Conservation (phyloP, 92 coral and sea anemone genomes). For the Pocillopora grandis region DNA sequence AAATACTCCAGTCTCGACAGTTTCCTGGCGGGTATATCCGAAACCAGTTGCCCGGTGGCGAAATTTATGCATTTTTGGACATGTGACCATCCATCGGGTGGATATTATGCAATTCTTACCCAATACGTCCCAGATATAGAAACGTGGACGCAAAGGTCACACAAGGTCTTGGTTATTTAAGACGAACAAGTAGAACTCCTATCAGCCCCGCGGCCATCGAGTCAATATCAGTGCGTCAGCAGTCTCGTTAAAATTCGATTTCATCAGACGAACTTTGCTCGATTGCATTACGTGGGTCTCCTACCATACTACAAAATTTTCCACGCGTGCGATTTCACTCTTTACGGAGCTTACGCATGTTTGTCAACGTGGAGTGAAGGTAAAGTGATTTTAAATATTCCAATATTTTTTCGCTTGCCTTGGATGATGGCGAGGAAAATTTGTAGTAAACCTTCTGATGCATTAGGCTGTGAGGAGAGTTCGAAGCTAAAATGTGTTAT, state of each 20-base stretch:
- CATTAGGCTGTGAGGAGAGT: not conserved
- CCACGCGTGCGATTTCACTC: not conserved
- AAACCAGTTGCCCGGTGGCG: constrained; percentile 53
- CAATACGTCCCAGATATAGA: constrained; percentile 23
- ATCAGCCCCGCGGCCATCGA: not conserved
- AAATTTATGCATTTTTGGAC: constrained; percentile 50
- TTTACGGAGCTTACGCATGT: not conserved
- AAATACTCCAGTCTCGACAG: not conserved
- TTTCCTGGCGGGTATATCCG: constrained; percentile 5
- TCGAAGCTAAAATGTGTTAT: not conserved
- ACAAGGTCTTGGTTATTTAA: constrained; percentile 14
- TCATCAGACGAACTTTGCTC: not conserved
- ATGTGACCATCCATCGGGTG: constrained; percentile 53
- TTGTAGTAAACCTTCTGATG: not conserved
- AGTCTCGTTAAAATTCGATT: not conserved
- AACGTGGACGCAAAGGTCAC: constrained; percentile 45
- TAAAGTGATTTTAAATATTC: not conserved
- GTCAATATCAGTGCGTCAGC: not conserved
- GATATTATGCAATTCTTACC: constrained; percentile 61
- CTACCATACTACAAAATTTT: not conserved
- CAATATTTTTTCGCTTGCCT: not conserved
- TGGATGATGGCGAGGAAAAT: not conserved
- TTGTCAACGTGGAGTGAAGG: constrained; percentile 7
- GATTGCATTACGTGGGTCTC: not conserved
- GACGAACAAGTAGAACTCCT: constrained; percentile 4